A percentile compares a stretch with the other conserved stretches of the same genome.
Conservation (phyloP, 2,113 vertebrate species). For the Tachysurus fulvidraco region DNA sequence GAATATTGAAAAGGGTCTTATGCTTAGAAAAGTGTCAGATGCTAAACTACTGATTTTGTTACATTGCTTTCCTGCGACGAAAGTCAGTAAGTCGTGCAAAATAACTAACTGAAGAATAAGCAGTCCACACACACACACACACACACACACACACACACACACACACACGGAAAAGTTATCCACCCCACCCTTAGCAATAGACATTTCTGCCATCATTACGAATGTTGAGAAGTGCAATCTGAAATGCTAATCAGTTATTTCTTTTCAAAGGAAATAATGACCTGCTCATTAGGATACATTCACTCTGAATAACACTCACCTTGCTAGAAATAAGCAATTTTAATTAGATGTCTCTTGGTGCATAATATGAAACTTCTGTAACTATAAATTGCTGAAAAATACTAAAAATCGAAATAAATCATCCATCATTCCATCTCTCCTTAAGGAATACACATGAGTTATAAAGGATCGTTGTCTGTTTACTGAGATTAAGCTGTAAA, state of each 20-base stretch:
- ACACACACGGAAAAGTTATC: background rate
- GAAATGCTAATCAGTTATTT: conserved; percentile 30
- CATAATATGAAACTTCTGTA: background rate
- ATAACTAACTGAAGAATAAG: background rate
- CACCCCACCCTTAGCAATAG: background rate
- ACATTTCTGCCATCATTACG: background rate
- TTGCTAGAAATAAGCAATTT: conserved; percentile 39
- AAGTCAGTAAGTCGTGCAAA: background rate
- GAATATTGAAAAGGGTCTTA: background rate
- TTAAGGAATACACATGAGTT: background rate
- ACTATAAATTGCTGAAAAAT: conserved; percentile 8
- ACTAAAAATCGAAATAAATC: background rate
- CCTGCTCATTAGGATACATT: conserved; percentile 29
- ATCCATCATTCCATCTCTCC: background rate
- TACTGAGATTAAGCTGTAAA: background rate
- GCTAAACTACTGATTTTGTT: background rate
- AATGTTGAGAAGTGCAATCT: conserved; percentile 43
- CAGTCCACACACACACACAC: background rate
- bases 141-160: background rate
- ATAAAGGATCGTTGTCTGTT: background rate
- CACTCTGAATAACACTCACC: conserved; percentile 31
- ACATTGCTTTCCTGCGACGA: background rate
- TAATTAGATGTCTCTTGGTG: background rate
- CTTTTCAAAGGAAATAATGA: conserved; percentile 1
- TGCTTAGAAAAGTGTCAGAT: background rate